These are phyloP conservation scores for Pristionchus mayeri DNA, from an alignment of 2,888 invertebrate genomes.

Conservation along the genomic window DNA sequence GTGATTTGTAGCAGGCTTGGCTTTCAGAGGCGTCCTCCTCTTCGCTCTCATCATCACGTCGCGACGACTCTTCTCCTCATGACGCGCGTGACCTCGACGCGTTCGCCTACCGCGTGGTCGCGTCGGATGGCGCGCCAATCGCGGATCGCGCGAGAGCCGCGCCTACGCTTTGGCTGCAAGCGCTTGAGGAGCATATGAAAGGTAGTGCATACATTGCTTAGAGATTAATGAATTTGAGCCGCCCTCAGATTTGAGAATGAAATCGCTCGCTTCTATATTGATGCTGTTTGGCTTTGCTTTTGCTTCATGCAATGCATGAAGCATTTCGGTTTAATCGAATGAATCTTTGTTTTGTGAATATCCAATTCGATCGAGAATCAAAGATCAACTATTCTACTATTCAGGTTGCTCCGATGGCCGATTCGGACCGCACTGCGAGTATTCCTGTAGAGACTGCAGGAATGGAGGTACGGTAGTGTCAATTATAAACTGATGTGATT, in stretches of 20 bases:
- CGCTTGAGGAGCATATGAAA: neutral
- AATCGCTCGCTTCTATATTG: too few relatives aligned
- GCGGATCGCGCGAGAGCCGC: slow-evolving; percentile 1
- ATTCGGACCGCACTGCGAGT: slow-evolving; percentile 78
- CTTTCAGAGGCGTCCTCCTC: slow-evolving; percentile 19
- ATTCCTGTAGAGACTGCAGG: slow-evolving; percentile 77
- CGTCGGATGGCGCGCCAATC: neutral
- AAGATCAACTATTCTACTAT: slow-evolving; percentile 47
- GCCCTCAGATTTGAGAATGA: too few relatives aligned
- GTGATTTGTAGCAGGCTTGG: neutral
- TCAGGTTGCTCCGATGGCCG: slow-evolving; percentile 78
- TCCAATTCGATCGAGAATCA: too few relatives aligned
- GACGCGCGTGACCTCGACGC: slow-evolving; percentile 24
- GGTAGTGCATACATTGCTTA: neutral
- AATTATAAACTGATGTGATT: neutral
- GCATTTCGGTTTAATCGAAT: too few relatives aligned
- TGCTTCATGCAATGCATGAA: too few relatives aligned
- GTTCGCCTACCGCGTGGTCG: slow-evolving; percentile 37
- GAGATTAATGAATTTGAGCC: too few relatives aligned
- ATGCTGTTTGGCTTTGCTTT: neutral
- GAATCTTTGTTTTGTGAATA: too few relatives aligned
- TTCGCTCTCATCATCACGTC: neutral
- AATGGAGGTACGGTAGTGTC: slow-evolving; percentile 75
- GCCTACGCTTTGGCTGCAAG: slow-evolving; percentile 19
- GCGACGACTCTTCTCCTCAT: neutral